Evolutionary conservation across 2,113 vertebrate species (phyloP).

Genomic region (Ahaetulla prasina): DNA sequence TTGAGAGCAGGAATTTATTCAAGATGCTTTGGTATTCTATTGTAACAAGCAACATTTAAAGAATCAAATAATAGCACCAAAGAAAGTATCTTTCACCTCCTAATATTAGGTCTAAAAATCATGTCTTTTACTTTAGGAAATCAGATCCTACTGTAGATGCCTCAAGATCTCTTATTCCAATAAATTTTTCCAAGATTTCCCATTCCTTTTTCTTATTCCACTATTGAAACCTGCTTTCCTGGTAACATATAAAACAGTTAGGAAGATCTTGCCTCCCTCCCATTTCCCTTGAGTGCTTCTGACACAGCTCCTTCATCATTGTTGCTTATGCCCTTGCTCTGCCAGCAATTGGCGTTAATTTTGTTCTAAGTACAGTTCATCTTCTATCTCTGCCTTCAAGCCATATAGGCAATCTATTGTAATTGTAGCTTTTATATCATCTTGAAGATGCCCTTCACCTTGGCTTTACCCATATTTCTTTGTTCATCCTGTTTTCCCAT

Average conservation of each 20-base stretch:
- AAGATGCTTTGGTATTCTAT: not conserved
- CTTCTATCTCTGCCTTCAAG: slow-evolving; percentile 1
- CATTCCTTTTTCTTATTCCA: not conserved
- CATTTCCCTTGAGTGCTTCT: slow-evolving; percentile 9
- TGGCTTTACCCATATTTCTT: slow-evolving; percentile 21
- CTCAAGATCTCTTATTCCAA: not conserved
- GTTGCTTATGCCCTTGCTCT: slow-evolving; percentile 23
- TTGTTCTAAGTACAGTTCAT: slow-evolving; percentile 25
- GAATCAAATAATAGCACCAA: not conserved
- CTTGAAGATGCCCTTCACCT: slow-evolving; percentile 19
- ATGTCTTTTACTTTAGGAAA: not conserved
- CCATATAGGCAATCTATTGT: slow-evolving; percentile 26
- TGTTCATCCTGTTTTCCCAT: slow-evolving; percentile 31
- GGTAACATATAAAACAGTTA: not conserved
- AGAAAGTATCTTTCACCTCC: not conserved
- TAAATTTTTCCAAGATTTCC: not conserved
- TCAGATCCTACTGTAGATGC: not conserved
- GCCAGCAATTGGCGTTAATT: not conserved
- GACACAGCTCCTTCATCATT: slow-evolving; percentile 32
- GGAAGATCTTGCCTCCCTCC: not conserved
- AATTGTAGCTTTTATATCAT: slow-evolving; percentile 22
- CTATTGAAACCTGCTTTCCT: not conserved
- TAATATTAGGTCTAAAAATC: not conserved
- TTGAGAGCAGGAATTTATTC: not conserved
- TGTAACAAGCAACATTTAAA: not conserved